Conservation (phyloP, 2,113 vertebrate genomes). For the Aptenodytes patagonicus region DNA sequence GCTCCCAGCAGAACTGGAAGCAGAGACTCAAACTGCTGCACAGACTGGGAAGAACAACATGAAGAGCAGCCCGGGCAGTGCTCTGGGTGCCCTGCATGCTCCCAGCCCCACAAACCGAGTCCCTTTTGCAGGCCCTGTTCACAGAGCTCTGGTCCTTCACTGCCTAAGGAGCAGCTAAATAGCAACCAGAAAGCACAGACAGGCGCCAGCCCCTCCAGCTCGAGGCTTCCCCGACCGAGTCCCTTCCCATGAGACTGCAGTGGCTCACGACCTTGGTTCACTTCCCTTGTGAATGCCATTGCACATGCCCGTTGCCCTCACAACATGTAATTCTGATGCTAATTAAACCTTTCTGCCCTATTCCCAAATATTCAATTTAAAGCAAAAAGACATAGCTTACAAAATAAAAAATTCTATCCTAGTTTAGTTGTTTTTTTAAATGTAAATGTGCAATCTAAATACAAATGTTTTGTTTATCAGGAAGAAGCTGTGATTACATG, state of each 20-base stretch:
- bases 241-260: not conserved
- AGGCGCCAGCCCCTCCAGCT: not conserved
- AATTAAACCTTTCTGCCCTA: not conserved
- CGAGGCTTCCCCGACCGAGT: not conserved
- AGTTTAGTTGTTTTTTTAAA: not conserved
- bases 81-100: not conserved
- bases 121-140: not conserved
- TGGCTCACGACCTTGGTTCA: accelerated
- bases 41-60: not conserved
- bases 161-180: not conserved
- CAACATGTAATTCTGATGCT: not conserved
- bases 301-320: not conserved
- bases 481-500: not conserved
- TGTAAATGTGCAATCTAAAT: not conserved
- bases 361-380: not conserved
- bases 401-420: not conserved
- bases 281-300: not conserved
- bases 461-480: not conserved
- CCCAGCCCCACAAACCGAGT: not conserved
- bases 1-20: not conserved
- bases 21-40: not conserved
- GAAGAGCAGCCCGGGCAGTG: accelerated
- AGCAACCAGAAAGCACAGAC: not conserved
- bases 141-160: not conserved
- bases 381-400: not conserved